phyloP scores from a whole-genome alignment of 2,797 vertebrate genomes.

The Etheostoma nigrum region DNA sequence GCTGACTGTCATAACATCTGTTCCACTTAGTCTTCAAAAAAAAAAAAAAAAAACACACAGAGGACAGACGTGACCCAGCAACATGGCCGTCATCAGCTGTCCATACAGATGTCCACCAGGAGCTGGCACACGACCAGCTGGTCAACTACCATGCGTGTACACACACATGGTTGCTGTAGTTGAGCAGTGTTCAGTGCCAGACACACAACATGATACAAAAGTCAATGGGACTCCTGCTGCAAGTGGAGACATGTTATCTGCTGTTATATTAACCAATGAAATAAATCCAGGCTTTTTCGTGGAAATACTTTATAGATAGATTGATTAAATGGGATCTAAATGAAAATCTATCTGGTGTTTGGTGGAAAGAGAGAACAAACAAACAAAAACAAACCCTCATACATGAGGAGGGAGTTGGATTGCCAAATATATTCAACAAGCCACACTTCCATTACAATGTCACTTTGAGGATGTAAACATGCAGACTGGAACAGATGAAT shows the following conservation, averaged over 20 bases:
- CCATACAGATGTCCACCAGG: slow-evolving; percentile 13
- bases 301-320: background rate
- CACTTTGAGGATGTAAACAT: background rate
- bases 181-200: background rate
- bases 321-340: too few relatives aligned
- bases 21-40: slow-evolving; percentile 32
- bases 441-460: background rate
- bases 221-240: background rate
- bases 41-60: background rate
- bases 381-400: background rate
- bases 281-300: background rate
- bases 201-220: too few relatives aligned
- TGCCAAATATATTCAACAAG: background rate
- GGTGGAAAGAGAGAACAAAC: background rate
- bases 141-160: background rate
- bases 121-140: slow-evolving; percentile 2
- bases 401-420: background rate
- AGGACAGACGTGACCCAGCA: slow-evolving; percentile 41
- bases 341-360: background rate
- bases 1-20: slow-evolving; percentile 65
- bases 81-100: slow-evolving; percentile 42
- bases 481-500: background rate
- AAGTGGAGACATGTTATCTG: too few relatives aligned
- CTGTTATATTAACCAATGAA: rapidly evolving
- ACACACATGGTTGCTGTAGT: background rate